Conservation (phyloP, 2,797 vertebrate species). For the Oreortyx pictus region DNA sequence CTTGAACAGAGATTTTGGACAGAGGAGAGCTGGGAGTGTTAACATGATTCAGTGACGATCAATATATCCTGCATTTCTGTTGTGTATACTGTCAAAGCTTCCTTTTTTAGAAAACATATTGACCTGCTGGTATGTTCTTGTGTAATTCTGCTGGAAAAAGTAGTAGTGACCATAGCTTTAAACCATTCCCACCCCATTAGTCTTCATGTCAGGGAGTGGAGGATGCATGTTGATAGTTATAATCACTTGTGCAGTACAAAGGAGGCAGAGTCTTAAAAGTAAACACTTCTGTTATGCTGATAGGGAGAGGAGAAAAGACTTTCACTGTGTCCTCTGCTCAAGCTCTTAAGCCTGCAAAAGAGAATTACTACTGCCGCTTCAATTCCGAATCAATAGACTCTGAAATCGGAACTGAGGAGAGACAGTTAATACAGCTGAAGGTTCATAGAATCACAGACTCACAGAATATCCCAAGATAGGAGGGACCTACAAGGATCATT, state of each 20-base stretch:
- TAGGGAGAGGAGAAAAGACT: background rate
- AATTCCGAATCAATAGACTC: background rate
- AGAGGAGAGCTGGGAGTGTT: background rate
- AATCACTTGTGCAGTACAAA: background rate
- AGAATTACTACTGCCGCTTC: background rate
- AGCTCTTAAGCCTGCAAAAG: background rate
- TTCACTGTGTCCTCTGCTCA: background rate
- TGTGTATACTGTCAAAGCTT: background rate
- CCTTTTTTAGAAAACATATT: background rate
- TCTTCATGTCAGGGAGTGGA: constrained; percentile 3
- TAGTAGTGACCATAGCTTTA: background rate
- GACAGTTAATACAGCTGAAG: background rate
- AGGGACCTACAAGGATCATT: background rate
- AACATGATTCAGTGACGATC: background rate
- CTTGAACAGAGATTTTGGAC: constrained; percentile 7
- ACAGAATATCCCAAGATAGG: background rate
- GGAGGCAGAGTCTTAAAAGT: background rate
- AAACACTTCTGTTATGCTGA: background rate
- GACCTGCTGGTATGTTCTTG: background rate
- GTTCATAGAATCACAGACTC: background rate
- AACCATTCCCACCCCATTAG: background rate
- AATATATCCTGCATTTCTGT: background rate
- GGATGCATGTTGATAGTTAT: background rate
- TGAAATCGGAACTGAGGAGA: background rate
- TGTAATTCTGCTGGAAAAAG: constrained; percentile 3